Evolutionary conservation across 2,113 vertebrate species (phyloP), one percentile per base, ranked within the genome.

Genomic region (Spea bombifrons): DNA sequence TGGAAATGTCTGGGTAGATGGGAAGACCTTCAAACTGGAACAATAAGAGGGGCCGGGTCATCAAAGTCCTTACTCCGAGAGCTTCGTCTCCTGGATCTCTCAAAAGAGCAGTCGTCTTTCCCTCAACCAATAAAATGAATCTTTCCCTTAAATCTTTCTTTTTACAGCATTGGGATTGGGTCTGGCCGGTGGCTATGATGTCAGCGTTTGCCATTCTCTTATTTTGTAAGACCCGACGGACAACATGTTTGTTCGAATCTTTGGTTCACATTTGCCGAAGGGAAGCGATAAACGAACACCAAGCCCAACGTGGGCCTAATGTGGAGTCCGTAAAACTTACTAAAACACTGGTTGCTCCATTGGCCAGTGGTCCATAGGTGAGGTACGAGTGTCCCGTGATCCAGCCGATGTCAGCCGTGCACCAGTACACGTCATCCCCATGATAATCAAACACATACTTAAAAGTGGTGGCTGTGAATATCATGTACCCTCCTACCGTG

Each of bases 361-460:
- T 97, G 7, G 95, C 96, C 87, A 99, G 85, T 2, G 97, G 97
- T 4, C 97, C 97, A 0, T 99, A 99, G 5, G 95, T 94, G 88
- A 98, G 87, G 85, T 99, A 99, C 76, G 97, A 99, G 85, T 99
- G 97, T 5, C 97, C 97, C 0, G 97, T 99, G 84, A 99, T 99
- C 97, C 97, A 99, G 0, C 97, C 97, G 2, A 98, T 94, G 87
- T 99, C 97, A 0, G 97, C 97, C 0, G 97, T 99, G 90, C 97
- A 99, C 97, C 97, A 99, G 88, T 96, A 99, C 50, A 99, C 84
- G 43, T 99, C 97, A 6, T 94, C 92, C 0, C 90, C 83, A 46
- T 96, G 95, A 87, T 98, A 88, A 90, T 99, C 97, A 64, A 99
- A 99, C 81, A 99, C 97, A 2, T 96, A 91, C 53, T 98, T 99